Percentiles rank a stretch among this genome's conserved stretches.
Conservation (phyloP, 2,797 vertebrate genomes). For the Arrhamphus sclerolepis region DNA sequence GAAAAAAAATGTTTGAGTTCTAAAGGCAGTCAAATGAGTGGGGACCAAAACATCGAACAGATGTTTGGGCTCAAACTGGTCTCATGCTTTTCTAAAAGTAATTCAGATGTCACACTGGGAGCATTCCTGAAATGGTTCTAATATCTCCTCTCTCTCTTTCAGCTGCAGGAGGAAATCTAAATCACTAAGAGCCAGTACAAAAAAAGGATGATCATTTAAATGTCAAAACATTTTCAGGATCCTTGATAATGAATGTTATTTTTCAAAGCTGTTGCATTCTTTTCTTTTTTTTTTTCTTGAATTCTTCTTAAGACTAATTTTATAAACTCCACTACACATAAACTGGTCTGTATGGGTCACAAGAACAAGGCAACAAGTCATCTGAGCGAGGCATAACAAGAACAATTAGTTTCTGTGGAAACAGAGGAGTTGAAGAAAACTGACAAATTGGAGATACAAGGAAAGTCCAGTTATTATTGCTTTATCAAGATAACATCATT, state of each 20-base stretch:
- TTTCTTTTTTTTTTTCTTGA: not conserved
- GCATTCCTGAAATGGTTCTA: constrained; percentile 76
- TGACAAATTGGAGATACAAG: constrained; percentile 32
- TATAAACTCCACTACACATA: too few relatives aligned
- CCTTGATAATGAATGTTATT: constrained; percentile 26
- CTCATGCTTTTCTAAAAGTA: constrained; percentile 46
- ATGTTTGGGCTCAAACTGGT: constrained; percentile 71
- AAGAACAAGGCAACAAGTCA: too few relatives aligned
- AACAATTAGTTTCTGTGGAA: constrained; percentile 19
- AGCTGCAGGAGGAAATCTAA: constrained; percentile 58
- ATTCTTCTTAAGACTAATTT: too few relatives aligned
- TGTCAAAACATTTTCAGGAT: constrained; percentile 42
- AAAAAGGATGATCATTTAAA: constrained; percentile 34
- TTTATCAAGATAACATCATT: constrained; percentile 62
- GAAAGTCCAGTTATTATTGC: constrained; percentile 53
- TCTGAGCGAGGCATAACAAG: constrained; percentile 6
- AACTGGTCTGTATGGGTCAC: too few relatives aligned
- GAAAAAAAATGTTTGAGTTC: constrained; percentile 10
- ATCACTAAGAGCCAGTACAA: constrained; percentile 48
- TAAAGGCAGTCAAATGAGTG: constrained; percentile 36
- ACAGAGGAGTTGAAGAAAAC: too few relatives aligned
- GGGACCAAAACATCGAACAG: constrained; percentile 61
- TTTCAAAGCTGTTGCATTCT: not conserved
- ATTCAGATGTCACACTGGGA: constrained; percentile 68
- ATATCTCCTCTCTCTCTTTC: constrained; percentile 66